Percentiles rank a stretch among this genome's conserved stretches.
Evolutionary conservation across 1,140 invertebrate genomes (phyloP).

Genomic region (Cecropterus lyciades): DNA sequence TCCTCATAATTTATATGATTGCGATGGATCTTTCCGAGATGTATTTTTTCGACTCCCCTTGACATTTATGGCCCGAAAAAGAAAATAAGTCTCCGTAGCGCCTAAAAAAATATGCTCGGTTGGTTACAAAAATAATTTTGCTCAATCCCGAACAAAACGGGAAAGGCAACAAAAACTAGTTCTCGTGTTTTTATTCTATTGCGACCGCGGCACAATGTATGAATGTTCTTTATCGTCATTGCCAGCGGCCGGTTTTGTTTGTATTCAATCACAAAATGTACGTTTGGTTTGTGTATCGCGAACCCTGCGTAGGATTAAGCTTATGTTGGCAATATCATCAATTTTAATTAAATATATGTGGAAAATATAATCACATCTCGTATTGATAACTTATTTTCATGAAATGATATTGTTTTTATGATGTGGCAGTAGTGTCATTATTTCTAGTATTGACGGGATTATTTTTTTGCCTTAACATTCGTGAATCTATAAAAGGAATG

Average conservation of each 20-base stretch:
- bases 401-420: no score
- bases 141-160: constrained; percentile 15
- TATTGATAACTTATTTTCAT: no score
- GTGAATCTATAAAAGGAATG: no score
- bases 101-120: constrained; percentile 18
- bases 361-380: no score
- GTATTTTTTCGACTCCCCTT: background rate
- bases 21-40: background rate
- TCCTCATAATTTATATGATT: no score
- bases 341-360: no score
- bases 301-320: background rate
- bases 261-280: constrained; percentile 29
- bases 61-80: constrained; percentile 4
- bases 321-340: background rate
- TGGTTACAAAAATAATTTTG: constrained; percentile 25
- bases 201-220: constrained; percentile 16
- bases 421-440: no score
- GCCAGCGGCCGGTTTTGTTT: constrained; percentile 18
- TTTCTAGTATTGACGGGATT: no score
- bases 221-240: constrained; percentile 31
- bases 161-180: constrained; percentile 24
- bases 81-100: background rate
- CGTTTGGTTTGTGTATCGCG: constrained; percentile 3
- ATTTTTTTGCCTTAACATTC: no score
- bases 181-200: constrained; percentile 24